Conservation (phyloP, 2,797 vertebrate genomes). For the Neopelma chrysocephalum region DNA sequence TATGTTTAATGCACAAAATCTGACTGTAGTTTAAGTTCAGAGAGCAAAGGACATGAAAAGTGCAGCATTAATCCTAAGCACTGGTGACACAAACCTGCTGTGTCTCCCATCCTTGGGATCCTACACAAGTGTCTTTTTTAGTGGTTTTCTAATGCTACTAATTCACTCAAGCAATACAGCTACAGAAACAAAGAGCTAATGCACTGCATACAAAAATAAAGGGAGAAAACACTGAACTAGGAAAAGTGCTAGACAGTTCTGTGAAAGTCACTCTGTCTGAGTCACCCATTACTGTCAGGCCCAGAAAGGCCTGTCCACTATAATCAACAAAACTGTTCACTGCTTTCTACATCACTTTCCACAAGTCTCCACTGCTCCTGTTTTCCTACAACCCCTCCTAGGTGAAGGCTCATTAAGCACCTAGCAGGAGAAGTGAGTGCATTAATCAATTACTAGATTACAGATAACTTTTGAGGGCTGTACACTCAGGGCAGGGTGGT, state of each 20-base stretch:
- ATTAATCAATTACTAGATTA: background rate
- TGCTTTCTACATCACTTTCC: background rate
- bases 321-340: background rate
- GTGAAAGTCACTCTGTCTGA: background rate
- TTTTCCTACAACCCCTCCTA: background rate
- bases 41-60: background rate
- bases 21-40: background rate
- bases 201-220: background rate
- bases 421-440: background rate
- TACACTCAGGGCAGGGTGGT: fast-evolving
- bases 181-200: background rate
- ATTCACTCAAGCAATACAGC: background rate
- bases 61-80: background rate
- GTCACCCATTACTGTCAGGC: background rate
- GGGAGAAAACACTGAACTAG: background rate
- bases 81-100: background rate
- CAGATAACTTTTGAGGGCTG: background rate
- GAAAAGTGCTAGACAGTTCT: background rate
- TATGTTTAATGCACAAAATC: background rate
- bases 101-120: background rate
- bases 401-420: background rate
- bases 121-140: background rate
- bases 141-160: background rate
- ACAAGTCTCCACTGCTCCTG: fast-evolving
- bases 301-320: background rate